Conservation (phyloP, 2,888 invertebrate species). For the Tetragonisca angustula region DNA sequence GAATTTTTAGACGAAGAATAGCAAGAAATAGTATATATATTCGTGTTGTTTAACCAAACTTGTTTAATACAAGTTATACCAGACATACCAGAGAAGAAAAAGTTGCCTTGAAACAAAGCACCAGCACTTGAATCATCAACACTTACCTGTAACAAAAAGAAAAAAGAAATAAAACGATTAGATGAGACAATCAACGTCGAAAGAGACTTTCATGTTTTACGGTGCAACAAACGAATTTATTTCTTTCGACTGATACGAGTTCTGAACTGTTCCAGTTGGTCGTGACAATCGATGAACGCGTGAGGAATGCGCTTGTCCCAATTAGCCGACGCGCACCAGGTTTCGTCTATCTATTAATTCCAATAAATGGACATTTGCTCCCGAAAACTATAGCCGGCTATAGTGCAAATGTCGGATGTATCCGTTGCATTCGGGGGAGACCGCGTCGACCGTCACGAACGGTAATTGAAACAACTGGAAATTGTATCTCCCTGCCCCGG, state of each 20-base stretch:
- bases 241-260: conserved; percentile 15
- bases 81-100: conserved; percentile 37
- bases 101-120: neutral
- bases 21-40: too few species aligned
- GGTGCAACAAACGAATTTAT: conserved; percentile 1
- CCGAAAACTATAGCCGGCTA: conserved; percentile 56
- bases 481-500: neutral
- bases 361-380: conserved; percentile 65
- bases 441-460: neutral
- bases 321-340: neutral
- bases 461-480: conserved; percentile 33
- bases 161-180: conserved; percentile 7
- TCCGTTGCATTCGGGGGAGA: neutral
- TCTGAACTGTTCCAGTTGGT: conserved; percentile 25
- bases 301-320: conserved; percentile 2
- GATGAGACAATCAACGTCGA: neutral
- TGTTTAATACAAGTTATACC: too few species aligned
- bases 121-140: neutral
- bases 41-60: neutral
- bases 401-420: conserved; percentile 21
- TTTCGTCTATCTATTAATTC: conserved; percentile 60
- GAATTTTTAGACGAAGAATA: too few species aligned
- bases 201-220: neutral
- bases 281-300: conserved; percentile 24
- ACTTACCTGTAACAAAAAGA: conserved; percentile 67